Evolutionary conservation across 2,113 vertebrate genomes (phyloP).

Genomic region (Callionymus lyra): DNA sequence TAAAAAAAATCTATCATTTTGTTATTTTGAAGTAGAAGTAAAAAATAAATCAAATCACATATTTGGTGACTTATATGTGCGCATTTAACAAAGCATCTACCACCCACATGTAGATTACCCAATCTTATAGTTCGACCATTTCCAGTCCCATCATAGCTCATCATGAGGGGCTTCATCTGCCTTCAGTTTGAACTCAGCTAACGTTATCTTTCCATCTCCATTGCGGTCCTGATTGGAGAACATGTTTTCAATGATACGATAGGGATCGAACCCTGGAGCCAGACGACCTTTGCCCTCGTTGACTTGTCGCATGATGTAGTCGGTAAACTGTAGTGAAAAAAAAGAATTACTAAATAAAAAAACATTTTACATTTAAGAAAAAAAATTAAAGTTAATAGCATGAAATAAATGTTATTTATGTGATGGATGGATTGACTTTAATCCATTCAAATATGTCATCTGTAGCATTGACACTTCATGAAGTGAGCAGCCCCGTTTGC

Average conservation of each 20-base stretch:
- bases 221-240: constrained; percentile 94
- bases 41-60: constrained; percentile 4
- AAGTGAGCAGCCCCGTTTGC: no score
- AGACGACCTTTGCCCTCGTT: constrained; percentile 84
- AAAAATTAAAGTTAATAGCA: no score
- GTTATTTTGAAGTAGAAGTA: constrained; percentile 1
- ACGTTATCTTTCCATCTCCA: constrained; percentile 83
- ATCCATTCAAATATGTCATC: no score
- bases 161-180: constrained; percentile 85
- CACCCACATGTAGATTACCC: constrained; percentile 18
- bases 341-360: no score
- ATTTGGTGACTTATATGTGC: no score
- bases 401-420: no score
- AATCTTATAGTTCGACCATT: constrained; percentile 7
- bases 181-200: constrained; percentile 90
- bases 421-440: no score
- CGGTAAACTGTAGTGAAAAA: constrained; percentile 72
- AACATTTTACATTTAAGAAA: no score
- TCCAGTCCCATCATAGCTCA: constrained; percentile 74
- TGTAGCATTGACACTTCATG: no score
- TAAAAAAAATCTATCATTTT: no score
- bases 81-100: background rate
- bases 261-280: constrained; percentile 85
- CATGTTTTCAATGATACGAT: constrained; percentile 91
- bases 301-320: constrained; percentile 86